Base-by-base conservation (phyloP, 2,797 vertebrate species). In the Platyrinchus mystaceus region DNA sequence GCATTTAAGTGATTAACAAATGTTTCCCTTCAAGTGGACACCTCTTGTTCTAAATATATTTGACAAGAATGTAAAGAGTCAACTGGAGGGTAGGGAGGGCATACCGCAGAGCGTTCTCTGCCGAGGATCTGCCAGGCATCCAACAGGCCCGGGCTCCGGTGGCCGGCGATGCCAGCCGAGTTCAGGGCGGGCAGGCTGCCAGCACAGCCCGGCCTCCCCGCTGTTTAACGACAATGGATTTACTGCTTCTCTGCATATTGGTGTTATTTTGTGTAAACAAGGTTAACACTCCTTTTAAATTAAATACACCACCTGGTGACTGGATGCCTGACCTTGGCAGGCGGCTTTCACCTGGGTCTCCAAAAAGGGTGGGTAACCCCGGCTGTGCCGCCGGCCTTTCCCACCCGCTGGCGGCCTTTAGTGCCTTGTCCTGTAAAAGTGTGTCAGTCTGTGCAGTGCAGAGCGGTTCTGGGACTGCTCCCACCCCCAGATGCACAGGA, bases 191-290 rank as follows among this genome's bases (percentile, higher is more conserved):
- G 98, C 98, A 98, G 96, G 89, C 98, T 97, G 99, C 99, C 99
- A 99, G 98, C 95, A 20, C 94, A 97, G 98, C 96, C 97, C 94
- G 87, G 98, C 98, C 98, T 98, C 98, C 98, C 98, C 63, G 98
- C 98, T 98, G 99, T 98, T 99, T 99, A 99, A 99, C 98, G 98
- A 99, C 98, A 99, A 98, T 98, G 98, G 98, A 99, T 99, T 98
- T 99, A 99, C 98, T 98, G 98, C 98, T 98, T 97, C 98, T 96
- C 98, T 98, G 98, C 97, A 98, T 98, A 99, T 98, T 98, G 98
- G 98, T 98, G 98, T 98, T 98, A 98, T 99, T 98, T 98, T 99
- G 98, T 98, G 98, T 99, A 99, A 99, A 99, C 98, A 99, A 99
- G 99, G 98, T 98, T 99, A 99, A 99, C 98, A 91, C 98, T 98